Evolutionary conservation across 2,888 invertebrate genomes (phyloP).

Genomic region (Deilephila porcellus): DNA sequence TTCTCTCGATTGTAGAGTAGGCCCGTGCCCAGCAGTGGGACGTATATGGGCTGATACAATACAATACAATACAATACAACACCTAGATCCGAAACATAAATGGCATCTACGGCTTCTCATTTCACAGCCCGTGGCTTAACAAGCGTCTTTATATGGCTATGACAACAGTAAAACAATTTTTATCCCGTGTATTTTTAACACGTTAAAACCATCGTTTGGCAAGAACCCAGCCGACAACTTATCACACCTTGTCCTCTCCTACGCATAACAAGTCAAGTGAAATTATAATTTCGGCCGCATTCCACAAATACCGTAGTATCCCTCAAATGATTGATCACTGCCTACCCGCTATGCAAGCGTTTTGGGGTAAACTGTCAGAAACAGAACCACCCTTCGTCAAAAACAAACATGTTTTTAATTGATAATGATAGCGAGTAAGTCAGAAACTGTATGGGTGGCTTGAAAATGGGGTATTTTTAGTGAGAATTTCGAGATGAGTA

Average conservation of each 20-base stretch:
- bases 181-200: background rate
- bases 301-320: background rate
- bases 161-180: too few relatives aligned
- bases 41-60: too few relatives aligned
- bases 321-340: constrained; percentile 1
- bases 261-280: background rate
- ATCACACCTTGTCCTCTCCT: background rate
- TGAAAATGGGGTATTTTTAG: background rate
- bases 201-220: background rate
- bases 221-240: background rate
- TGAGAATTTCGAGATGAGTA: too few relatives aligned
- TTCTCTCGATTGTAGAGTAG: too few relatives aligned
- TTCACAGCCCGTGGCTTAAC: too few relatives aligned
- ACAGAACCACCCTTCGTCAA: constrained; percentile 8
- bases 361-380: constrained; percentile 19
- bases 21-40: too few relatives aligned
- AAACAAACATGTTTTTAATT: background rate
- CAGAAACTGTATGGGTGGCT: background rate
- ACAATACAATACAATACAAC: too few relatives aligned
- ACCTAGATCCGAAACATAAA: too few relatives aligned
- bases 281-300: background rate
- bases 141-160: too few relatives aligned
- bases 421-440: background rate
- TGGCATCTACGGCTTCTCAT: too few relatives aligned
- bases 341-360: background rate